These are phyloP conservation scores for Drosophila colorata DNA, from an alignment of 2,888 invertebrate species.

Conservation along the genomic window DNA sequence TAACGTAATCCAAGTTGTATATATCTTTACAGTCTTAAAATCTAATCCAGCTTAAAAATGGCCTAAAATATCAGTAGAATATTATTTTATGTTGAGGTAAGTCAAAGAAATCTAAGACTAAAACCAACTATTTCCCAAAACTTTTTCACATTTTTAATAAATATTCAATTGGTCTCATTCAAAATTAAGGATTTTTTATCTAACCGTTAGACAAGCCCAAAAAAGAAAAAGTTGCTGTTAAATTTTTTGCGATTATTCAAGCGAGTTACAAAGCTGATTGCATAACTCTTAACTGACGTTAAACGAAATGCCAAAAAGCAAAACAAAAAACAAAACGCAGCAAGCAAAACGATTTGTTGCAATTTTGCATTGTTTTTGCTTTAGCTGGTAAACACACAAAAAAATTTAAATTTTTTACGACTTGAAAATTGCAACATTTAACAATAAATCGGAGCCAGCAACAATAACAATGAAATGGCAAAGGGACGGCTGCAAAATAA, in stretches of 20 bases:
- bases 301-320: slow-evolving; percentile 37
- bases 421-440: slow-evolving; percentile 75
- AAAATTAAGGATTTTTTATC: slow-evolving; percentile 32
- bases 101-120: no score
- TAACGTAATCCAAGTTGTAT: no score
- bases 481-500: slow-evolving; percentile 33
- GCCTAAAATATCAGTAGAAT: no score
- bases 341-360: slow-evolving; percentile 58
- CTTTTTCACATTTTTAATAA: not conserved
- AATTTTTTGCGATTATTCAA: slow-evolving; percentile 47
- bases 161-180: slow-evolving; percentile 46
- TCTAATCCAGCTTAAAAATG: no score
- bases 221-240: not conserved
- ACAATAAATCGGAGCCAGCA: slow-evolving; percentile 49
- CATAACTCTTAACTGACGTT: slow-evolving; percentile 56
- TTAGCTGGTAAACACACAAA: slow-evolving; percentile 4
- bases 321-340: slow-evolving; percentile 9
- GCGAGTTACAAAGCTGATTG: slow-evolving; percentile 49
- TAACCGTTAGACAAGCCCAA: slow-evolving; percentile 14
- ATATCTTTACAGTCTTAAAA: no score
- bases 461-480: slow-evolving; percentile 15
- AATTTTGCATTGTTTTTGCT: slow-evolving; percentile 56
- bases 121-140: no score
- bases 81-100: no score
- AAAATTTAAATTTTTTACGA: slow-evolving; percentile 68